Evolutionary conservation across 2,113 vertebrate species (phyloP), one percentile per base, ranked within the genome.

Genomic region (Leuciscus idus): DNA sequence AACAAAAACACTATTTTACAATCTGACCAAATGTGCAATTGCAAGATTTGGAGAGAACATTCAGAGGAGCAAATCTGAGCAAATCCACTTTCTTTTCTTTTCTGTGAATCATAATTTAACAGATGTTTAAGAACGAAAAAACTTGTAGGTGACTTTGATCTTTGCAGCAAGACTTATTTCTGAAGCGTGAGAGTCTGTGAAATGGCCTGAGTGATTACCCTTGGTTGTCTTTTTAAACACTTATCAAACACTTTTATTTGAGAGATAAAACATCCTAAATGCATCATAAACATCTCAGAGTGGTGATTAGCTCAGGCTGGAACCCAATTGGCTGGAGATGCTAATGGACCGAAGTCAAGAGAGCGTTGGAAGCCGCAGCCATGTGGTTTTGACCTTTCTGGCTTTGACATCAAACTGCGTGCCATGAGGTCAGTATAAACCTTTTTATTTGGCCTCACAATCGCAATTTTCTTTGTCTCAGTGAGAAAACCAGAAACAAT

Each of bases 361-460:
- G 74, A 74, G 78, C 33, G 57, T 64, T 21, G 62, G 81, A 88
- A 89, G 43, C 36, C 83, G 86, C 90, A 89, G 89, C 90, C 88
- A 83, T 89, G 92, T 91, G 92, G 92, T 90, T 84, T 90, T 89
- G 93, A 93, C 92, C 80, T 87, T 86, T 90, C 90, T 17, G 90
- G 90, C 92, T 94, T 92, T 92, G 92, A 92, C 93, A 90, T 93
- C 91, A 91, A 90, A 90, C 92, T 85, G 87, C 86, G 33, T 86
- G 84, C 90, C 91, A 92, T 90, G 91, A 94, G 92, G 94, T 94
- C 93, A 93, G 91, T 90, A 89, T 91, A 90, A 92, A 89, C 83
- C 90, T 89, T 90, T 91, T 93, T 93, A 90, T 92, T 91, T 89
- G 48, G 1, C 81, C 26, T 86, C 90, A 91, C 92, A 91, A 90